Conservation (phyloP, 2,113 vertebrate species). For the Anser cygnoides region DNA sequence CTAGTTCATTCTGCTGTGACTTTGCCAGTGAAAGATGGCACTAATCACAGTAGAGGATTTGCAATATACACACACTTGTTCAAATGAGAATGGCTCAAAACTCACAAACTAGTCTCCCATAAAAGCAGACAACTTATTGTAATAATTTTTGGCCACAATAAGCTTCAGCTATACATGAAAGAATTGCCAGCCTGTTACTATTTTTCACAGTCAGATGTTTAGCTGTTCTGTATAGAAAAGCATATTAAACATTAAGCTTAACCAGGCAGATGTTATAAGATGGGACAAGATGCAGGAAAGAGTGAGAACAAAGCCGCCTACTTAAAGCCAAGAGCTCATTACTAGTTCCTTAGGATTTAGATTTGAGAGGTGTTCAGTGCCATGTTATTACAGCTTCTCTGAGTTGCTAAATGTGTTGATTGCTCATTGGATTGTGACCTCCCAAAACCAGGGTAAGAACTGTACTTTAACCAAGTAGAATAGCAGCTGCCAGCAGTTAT, state of each 20-base stretch:
- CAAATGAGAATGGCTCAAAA: neutral
- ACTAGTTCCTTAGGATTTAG: neutral
- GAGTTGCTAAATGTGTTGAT: neutral
- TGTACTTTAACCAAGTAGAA: neutral
- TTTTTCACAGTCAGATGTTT: neutral
- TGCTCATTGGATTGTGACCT: neutral
- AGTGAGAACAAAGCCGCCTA: neutral
- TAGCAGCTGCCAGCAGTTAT: neutral
- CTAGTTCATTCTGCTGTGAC: neutral
- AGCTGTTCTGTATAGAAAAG: neutral
- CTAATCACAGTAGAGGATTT: neutral
- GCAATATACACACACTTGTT: neutral
- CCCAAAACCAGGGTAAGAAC: neutral
- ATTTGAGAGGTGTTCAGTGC: neutral
- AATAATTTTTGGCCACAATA: neutral
- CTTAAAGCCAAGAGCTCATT: neutral
- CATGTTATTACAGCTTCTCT: neutral
- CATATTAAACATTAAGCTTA: neutral
- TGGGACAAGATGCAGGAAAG: neutral
- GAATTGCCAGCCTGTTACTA: neutral
- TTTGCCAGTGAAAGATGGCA: neutral
- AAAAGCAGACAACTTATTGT: neutral
- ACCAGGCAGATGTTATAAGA: neutral
- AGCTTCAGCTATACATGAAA: neutral
- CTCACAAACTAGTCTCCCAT: neutral